Conservation (phyloP, 2,113 vertebrate species). For the Campylomormyrus tamandua region DNA sequence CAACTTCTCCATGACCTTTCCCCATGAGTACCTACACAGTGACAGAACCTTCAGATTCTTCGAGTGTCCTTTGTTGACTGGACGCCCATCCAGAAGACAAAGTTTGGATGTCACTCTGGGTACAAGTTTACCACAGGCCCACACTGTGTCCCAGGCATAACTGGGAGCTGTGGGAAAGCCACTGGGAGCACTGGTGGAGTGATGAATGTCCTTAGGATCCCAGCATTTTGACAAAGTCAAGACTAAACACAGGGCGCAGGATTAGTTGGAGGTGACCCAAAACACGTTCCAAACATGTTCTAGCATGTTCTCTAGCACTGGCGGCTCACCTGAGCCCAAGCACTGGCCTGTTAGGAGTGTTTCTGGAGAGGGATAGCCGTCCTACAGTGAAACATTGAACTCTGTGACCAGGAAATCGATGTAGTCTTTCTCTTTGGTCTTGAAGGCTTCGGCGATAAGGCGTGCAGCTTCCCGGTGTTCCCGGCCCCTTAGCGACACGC, state of each 20-base stretch:
- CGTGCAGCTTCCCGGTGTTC: constrained; percentile 87
- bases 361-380: too few relatives aligned
- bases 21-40: too few relatives aligned
- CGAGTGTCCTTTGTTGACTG: background rate
- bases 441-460: constrained; percentile 93
- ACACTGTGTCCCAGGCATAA: background rate
- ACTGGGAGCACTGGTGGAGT: background rate
- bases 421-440: constrained; percentile 86
- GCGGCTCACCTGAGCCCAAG: background rate
- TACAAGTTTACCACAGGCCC: background rate
- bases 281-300: background rate
- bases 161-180: background rate
- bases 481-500: constrained; percentile 73
- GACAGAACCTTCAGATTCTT: background rate
- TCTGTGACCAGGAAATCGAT: constrained; percentile 95
- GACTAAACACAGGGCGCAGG: background rate
- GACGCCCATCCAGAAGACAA: background rate
- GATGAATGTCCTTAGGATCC: background rate
- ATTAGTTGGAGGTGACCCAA: background rate
- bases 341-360: background rate
- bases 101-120: background rate
- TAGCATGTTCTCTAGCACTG: background rate
- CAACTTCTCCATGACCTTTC: background rate
- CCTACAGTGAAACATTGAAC: constrained; percentile 88
- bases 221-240: background rate